Percentiles rank a stretch among this genome's conserved stretches.
phyloP scores from a whole-genome alignment of 2,113 vertebrate species.

The Clarias batrachus region DNA sequence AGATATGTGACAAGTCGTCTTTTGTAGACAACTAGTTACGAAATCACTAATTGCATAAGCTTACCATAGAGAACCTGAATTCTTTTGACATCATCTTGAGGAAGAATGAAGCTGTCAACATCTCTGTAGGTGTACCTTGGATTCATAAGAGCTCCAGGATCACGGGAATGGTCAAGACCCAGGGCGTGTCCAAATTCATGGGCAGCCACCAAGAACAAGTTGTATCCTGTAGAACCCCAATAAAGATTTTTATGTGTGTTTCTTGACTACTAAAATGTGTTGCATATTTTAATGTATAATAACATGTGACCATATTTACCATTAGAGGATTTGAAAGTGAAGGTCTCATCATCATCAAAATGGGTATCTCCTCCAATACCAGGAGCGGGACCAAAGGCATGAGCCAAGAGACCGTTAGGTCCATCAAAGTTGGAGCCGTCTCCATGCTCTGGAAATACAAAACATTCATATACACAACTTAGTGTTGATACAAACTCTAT shows the following conservation, averaged over 20 bases:
- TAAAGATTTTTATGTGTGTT: background rate
- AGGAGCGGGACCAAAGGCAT: slow-evolving; percentile 76
- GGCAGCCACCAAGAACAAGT: slow-evolving; percentile 87
- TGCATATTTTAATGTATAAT: background rate
- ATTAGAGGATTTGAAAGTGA: slow-evolving; percentile 61
- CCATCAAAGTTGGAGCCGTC: slow-evolving; percentile 84
- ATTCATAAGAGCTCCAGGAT: slow-evolving; percentile 88
- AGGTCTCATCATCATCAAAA: slow-evolving; percentile 85
- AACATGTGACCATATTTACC: slow-evolving; percentile 54
- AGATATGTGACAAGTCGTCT: background rate
- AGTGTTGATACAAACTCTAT: background rate
- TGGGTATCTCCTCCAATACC: slow-evolving; percentile 83
- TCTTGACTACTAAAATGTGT: background rate
- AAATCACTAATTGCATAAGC: slow-evolving; percentile 14
- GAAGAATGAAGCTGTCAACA: slow-evolving; percentile 74
- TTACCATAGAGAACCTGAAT: slow-evolving; percentile 93
- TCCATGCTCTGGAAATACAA: slow-evolving; percentile 73
- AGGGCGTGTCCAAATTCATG: slow-evolving; percentile 94
- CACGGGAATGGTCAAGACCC: slow-evolving; percentile 84
- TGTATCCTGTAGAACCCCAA: slow-evolving; percentile 70
- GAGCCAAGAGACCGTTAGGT: slow-evolving; percentile 71
- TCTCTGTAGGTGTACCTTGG: slow-evolving; percentile 78
- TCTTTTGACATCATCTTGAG: slow-evolving; percentile 84
- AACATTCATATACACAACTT: background rate
- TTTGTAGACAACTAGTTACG: background rate